These are phyloP conservation scores for Philhelius pedissequus DNA, from an alignment of 2,888 invertebrate species.

Conservation along the genomic window DNA sequence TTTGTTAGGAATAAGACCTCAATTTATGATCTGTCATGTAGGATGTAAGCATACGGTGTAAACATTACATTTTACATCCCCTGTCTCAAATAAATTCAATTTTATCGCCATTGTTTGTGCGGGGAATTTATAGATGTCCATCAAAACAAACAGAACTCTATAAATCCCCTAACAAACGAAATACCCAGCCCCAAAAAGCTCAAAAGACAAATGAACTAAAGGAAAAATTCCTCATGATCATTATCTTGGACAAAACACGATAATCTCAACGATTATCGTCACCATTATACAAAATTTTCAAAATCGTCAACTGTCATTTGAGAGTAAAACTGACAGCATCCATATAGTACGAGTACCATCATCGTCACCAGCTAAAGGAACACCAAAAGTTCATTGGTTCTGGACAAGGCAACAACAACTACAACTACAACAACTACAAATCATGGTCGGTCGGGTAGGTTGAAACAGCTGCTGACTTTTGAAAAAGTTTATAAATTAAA, in stretches of 20 bases:
- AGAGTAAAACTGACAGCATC: slow-evolving; percentile 16
- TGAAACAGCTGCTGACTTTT: not conserved
- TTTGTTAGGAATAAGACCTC: not conserved
- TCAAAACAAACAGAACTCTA: not conserved
- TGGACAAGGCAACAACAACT: not conserved
- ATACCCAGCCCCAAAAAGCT: not conserved
- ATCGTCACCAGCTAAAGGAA: not conserved
- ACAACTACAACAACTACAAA: not conserved
- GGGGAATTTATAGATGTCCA: not conserved
- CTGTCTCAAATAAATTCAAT: not conserved
- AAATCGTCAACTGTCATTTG: slow-evolving; percentile 38
- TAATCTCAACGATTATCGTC: slow-evolving; percentile 50
- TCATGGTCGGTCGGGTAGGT: not conserved
- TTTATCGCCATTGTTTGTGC: slow-evolving; percentile 25
- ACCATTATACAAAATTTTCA: slow-evolving; percentile 41
- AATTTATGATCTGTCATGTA: slow-evolving; percentile 1
- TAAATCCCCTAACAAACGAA: not conserved
- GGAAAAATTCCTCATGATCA: slow-evolving; percentile 40
- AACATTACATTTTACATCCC: slow-evolving; percentile 18
- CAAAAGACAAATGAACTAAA: slow-evolving; percentile 12
- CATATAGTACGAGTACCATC: not conserved
- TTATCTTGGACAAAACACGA: slow-evolving; percentile 34
- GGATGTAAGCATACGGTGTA: not conserved
- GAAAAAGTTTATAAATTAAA: not conserved
- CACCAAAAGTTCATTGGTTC: not conserved